Percentiles rank a stretch among this genome's conserved stretches.
Conservation (phyloP, 2,113 vertebrate species). For the Eira barbara region DNA sequence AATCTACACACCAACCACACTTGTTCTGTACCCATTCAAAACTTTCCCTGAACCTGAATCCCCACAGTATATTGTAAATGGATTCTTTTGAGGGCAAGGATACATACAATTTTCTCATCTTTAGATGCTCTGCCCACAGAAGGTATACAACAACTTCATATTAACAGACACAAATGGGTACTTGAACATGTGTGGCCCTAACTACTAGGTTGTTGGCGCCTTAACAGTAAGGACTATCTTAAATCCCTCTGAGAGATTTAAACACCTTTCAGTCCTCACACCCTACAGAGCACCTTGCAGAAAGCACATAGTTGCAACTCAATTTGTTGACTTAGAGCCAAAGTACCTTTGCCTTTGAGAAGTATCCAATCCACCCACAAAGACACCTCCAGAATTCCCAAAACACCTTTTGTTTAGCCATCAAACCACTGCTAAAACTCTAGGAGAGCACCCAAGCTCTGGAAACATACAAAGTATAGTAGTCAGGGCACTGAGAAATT, state of each 20-base stretch:
- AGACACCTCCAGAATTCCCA: conserved; percentile 12
- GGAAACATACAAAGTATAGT: conserved; percentile 4
- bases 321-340: neutral
- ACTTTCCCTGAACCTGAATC: neutral
- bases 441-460: conserved; percentile 11
- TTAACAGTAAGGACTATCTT: neutral
- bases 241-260: neutral
- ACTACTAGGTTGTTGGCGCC: neutral
- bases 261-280: neutral
- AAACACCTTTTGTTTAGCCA: neutral
- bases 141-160: neutral
- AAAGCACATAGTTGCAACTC: neutral
- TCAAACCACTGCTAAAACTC: conserved; percentile 18
- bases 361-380: neutral
- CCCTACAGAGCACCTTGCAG: neutral
- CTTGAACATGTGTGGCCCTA: neutral
- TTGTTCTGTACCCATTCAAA: neutral
- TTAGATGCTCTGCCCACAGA: neutral
- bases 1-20: neutral
- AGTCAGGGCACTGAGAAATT: conserved; percentile 15
- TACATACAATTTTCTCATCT: neutral
- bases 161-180: neutral
- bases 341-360: conserved; percentile 8
- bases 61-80: neutral
- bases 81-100: neutral